Evolutionary conservation across 2,113 vertebrate species (phyloP).

Genomic region (Anolis sagrei): DNA sequence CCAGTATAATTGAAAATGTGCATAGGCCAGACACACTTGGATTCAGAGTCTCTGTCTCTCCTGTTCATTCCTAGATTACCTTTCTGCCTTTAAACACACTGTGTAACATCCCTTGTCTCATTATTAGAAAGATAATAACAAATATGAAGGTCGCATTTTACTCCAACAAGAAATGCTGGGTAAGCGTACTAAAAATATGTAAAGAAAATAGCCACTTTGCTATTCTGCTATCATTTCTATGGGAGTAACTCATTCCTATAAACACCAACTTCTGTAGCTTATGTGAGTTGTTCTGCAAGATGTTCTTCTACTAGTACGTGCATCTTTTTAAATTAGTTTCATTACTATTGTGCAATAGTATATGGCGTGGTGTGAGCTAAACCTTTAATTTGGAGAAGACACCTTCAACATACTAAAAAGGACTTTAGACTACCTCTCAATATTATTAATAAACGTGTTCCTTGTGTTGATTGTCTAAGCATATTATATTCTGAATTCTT

Average conservation of each 20-base stretch:
- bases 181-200: neutral
- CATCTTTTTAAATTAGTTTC: neutral
- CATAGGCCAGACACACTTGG: neutral
- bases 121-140: neutral
- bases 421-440: neutral
- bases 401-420: neutral
- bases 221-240: too few relatives aligned
- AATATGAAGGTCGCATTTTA: neutral
- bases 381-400: neutral
- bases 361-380: neutral
- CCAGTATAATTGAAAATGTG: too few relatives aligned
- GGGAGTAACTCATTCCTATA: too few relatives aligned
- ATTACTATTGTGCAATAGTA: neutral
- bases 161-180: neutral
- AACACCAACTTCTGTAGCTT: neutral
- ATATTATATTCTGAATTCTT: neutral
- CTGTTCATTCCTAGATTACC: neutral
- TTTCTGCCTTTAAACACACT: neutral
- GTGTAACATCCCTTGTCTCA: neutral
- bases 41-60: neutral
- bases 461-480: neutral
- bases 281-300: neutral
- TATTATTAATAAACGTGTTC: neutral
- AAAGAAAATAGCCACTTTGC: too few relatives aligned
- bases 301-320: neutral